Base-by-base conservation (phyloP, 2,113 vertebrate genomes). In the Talpa occidentalis region DNA sequence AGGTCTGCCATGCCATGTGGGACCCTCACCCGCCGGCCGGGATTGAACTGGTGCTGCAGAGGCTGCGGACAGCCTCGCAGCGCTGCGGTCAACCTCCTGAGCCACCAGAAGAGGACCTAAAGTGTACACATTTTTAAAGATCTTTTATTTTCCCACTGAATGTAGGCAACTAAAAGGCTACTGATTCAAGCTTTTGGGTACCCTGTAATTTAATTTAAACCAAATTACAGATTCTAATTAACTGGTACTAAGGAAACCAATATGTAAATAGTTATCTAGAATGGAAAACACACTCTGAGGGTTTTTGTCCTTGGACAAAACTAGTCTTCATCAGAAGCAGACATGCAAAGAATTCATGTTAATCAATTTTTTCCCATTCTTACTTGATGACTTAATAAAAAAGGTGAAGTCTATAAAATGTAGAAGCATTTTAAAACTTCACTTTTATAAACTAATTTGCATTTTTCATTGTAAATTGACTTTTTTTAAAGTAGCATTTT, bases 161-260 rank as follows among this genome's bases (percentile, higher is more conserved):
- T 64, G 2, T 4, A 59, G 14, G 10, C 24, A 62, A 12, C 32
- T n/a, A 82, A 82, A 91, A 94, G 37, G 1, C 12, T 73, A 95
- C 22, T 17, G 42, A 87, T 49, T n/a, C 47, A 92, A 60, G 9
- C 22, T 16, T 93, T 81, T 76, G 47, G 9, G 62, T 74, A 84
- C 37, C 54, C 22, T 69, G 5, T 67, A 95, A 95, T 93, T 94
- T 91, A 95, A 88, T 87, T 90, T 90, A 90, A 35, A 83, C 6
- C 6, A 88, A 95, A 89, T 94, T 87, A 91, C 47, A 95, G 91
- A 77, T 93, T 92, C 30, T 90, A 79, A 79, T 91, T 85, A 89
- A 28, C 40, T 94, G 80, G 32, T 14, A 90, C 56, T 26, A 83
- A 66, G 22, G 70, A 93, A 91, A 19, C 6, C 47, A 85, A 76